phyloP scores from a whole-genome alignment of 2,113 vertebrate genomes.

The Clarias batrachus region DNA sequence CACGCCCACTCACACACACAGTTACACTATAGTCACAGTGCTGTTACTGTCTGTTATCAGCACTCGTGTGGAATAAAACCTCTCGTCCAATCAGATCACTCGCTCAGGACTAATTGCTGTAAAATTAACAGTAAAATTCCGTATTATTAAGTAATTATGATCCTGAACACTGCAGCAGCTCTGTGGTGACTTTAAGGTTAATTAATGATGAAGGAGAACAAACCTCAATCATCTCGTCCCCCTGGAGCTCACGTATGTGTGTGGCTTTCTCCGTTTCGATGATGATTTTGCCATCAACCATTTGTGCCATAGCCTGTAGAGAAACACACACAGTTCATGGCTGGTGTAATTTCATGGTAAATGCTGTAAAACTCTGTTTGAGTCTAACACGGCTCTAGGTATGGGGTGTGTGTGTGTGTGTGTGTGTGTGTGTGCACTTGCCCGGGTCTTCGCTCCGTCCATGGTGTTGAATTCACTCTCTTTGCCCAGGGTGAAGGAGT shows the following conservation, averaged over 20 bases:
- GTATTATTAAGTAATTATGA: background rate
- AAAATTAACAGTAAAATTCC: no score
- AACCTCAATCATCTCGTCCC: slow-evolving; percentile 83
- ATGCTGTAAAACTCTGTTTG: background rate
- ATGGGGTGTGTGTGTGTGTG: background rate
- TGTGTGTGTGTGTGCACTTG: slow-evolving; percentile 22
- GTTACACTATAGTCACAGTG: no score
- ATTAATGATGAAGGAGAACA: slow-evolving; percentile 34
- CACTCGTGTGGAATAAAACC: no score
- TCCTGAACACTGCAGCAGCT: background rate
- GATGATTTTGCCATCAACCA: slow-evolving; percentile 77
- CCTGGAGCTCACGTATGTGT: slow-evolving; percentile 77
- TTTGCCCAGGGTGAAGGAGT: slow-evolving; percentile 76
- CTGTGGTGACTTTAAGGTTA: background rate
- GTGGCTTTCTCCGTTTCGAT: slow-evolving; percentile 73
- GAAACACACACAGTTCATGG: background rate
- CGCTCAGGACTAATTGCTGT: no score
- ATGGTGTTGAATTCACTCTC: slow-evolving; percentile 72
- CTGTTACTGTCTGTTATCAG: no score
- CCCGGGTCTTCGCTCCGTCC: slow-evolving; percentile 68
- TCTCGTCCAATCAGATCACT: no score
- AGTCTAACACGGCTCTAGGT: background rate
- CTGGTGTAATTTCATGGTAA: background rate
- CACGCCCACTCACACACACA: no score
- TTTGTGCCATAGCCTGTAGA: slow-evolving; percentile 73